Percentiles rank a stretch among this genome's conserved stretches.
Evolutionary conservation across 2,797 vertebrate species (phyloP).

Genomic region (Gymnoscopelus microlampas): DNA sequence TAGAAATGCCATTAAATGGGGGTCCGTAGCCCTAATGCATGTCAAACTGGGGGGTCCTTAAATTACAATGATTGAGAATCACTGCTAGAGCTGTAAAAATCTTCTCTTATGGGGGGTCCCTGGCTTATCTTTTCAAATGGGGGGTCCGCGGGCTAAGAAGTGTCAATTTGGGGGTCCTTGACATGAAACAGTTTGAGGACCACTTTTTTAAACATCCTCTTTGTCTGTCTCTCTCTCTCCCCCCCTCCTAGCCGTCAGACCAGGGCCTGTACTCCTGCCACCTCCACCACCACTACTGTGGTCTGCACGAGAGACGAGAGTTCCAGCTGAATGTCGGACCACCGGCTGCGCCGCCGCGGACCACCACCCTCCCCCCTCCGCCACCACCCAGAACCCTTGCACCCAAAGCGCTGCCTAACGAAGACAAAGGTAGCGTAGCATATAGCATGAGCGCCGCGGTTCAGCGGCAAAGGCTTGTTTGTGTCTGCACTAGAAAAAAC

Average conservation of each 20-base stretch:
- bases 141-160: too few species aligned
- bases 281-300: conserved; percentile 97
- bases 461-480: conserved; percentile 38
- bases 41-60: too few species aligned
- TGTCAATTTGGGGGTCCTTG: too few species aligned
- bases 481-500: conserved; percentile 32
- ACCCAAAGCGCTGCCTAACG: conserved; percentile 64
- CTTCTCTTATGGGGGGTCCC: too few species aligned
- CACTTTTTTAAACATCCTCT: too few species aligned
- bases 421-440: conserved; percentile 66
- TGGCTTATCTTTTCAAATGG: too few species aligned
- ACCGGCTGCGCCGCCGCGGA: conserved; percentile 43
- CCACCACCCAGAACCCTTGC: conserved; percentile 53
- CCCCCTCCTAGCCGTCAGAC: conserved; percentile 80
- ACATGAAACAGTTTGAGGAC: too few species aligned
- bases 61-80: too few species aligned
- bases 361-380: conserved; percentile 60
- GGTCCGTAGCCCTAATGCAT: too few species aligned
- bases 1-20: too few species aligned
- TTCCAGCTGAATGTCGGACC: conserved; percentile 84
- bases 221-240: conserved; percentile 34
- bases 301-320: conserved; percentile 90
- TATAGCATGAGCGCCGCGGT: not conserved
- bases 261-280: conserved; percentile 96
- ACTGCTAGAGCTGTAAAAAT: too few species aligned